Conservation (phyloP, 2,797 vertebrate genomes). For the Ispidina lecontei region DNA sequence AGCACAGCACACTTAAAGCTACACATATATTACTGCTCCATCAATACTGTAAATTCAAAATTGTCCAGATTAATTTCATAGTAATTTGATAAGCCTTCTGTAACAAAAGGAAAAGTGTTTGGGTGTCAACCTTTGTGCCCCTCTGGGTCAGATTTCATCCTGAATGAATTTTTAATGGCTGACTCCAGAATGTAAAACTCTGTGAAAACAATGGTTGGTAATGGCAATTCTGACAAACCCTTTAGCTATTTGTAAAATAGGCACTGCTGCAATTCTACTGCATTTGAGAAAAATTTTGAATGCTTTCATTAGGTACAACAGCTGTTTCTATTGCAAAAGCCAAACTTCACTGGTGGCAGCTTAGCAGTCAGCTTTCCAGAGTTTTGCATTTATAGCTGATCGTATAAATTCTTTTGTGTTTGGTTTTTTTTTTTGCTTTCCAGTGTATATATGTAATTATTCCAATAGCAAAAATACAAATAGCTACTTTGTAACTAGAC, state of each 20-base stretch:
- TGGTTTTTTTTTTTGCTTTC: neutral
- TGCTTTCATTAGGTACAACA: slow-evolving; percentile 79
- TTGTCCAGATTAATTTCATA: neutral
- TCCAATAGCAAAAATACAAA: slow-evolving; percentile 72
- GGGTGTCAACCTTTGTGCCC: slow-evolving; percentile 29
- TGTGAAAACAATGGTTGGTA: slow-evolving; percentile 49
- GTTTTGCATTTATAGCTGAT: slow-evolving; percentile 64
- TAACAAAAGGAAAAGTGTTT: neutral
- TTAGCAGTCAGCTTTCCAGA: slow-evolving; percentile 60
- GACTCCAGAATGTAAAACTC: slow-evolving; percentile 26
- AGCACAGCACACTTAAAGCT: neutral
- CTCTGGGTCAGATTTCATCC: slow-evolving; percentile 31
- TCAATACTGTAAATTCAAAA: slow-evolving; percentile 2
- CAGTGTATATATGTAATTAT: slow-evolving; percentile 65
- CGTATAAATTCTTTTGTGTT: slow-evolving; percentile 61
- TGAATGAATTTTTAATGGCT: slow-evolving; percentile 50
- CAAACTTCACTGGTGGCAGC: slow-evolving; percentile 69
- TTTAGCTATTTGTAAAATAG: slow-evolving; percentile 65
- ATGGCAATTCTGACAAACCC: slow-evolving; percentile 61
- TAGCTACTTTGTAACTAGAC: slow-evolving; percentile 66
- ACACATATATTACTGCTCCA: neutral
- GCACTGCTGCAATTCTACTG: slow-evolving; percentile 69
- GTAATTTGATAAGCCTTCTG: slow-evolving; percentile 5
- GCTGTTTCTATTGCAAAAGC: slow-evolving; percentile 77
- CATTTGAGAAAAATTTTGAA: slow-evolving; percentile 68